Evolutionary conservation across 2,888 invertebrate species (phyloP), one percentile per base, ranked within the genome.

Genomic region (Acanthosoma haemorrhoidale): DNA sequence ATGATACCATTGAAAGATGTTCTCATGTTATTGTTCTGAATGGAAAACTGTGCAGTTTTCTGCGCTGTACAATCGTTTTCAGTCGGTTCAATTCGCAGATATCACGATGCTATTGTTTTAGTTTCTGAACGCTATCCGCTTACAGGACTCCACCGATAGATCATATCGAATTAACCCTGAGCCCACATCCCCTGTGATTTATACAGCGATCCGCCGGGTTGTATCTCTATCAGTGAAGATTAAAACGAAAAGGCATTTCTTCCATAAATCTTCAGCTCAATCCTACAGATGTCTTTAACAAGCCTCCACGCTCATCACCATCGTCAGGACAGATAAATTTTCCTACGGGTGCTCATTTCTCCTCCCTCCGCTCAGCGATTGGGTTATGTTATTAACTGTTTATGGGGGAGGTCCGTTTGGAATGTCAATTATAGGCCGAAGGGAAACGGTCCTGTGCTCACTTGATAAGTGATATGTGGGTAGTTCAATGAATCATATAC

Each of bases 191-290:
- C 4, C 1, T 51, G 29, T 51, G 51, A 51, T 51, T 51, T 51
- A 51, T 51, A 51, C 4, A 51, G 21, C 25, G 51, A 51, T 51
- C 29, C 51, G n/a, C n/a, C n/a, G 5, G 25, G 25, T 25, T 25
- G 51, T 51, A 51, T 51, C 51, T 51, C 51, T 51, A 51, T 51
- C 51, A 51, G 25, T 51, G n/a, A 29, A 51, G 51, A 51, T 51
- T 25, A 51, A 43, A 51, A 43, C 2, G 29, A 25, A 51, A 25
- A 21, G 21, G 21, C 15, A 18, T n/a, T n/a, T n/a, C n/a, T n/a
- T n/a, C 21, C 51, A 51, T 51, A 51, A 51, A 51, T 51, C 51
- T 51, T n/a, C 51, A 5, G 13, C 51, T 25, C 51, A 51, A 51
- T 51, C 51, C 29, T 51, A 25, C 51, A 29, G 25, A 25, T 51